These are phyloP conservation scores for Cyrtonyx montezumae DNA, from an alignment of 2,113 vertebrate species.

Conservation along the genomic window DNA sequence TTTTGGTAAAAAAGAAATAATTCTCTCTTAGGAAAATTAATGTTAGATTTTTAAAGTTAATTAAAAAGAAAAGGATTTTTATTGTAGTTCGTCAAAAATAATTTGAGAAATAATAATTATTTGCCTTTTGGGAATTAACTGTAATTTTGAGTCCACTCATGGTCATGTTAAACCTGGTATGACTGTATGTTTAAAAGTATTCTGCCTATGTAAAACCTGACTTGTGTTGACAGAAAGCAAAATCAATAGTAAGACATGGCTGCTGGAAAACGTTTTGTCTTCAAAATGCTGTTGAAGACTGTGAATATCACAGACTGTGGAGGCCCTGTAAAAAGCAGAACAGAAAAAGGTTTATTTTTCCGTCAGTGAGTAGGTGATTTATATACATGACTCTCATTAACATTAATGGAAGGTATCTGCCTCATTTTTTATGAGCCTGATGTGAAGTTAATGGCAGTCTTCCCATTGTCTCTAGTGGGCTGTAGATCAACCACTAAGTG, in stretches of 20 bases:
- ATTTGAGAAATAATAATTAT: background rate
- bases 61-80: background rate
- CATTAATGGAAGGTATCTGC: conserved; percentile 63
- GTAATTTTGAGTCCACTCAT: background rate
- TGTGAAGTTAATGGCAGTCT: conserved; percentile 63
- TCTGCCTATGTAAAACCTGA: background rate
- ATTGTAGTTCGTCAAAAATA: background rate
- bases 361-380: conserved; percentile 18
- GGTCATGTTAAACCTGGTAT: background rate
- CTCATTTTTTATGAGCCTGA: conserved; percentile 65
- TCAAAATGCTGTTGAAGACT: background rate
- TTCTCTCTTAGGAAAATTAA: background rate
- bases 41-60: background rate
- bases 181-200: background rate
- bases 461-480: conserved; percentile 62
- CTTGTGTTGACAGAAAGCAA: background rate
- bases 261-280: background rate
- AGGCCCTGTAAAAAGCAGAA: background rate
- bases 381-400: conserved; percentile 63
- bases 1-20: background rate
- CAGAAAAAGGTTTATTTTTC: conserved; percentile 20
- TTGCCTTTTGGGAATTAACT: background rate
- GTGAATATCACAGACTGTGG: background rate
- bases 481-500: conserved; percentile 63
- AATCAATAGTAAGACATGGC: background rate